Evolutionary conservation across 2,113 vertebrate genomes (phyloP).

Genomic region (Stigmatopora nigra): DNA sequence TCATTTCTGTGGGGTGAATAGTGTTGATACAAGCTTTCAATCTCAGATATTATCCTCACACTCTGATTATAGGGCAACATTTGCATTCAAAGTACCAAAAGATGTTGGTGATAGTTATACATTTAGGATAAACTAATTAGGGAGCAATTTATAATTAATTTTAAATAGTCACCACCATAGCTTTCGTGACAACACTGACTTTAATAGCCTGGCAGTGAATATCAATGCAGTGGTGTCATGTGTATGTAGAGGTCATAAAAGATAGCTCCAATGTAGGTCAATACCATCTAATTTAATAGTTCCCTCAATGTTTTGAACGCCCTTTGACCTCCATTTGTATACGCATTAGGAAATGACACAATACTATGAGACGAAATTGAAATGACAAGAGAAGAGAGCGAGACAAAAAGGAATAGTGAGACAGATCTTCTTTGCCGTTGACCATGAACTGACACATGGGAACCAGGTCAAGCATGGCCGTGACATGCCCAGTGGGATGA

Average conservation of each 20-base stretch:
- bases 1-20: not conserved
- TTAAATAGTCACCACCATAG: no score
- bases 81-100: not conserved
- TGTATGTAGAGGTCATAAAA: conserved; percentile 1
- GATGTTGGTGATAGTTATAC: no score
- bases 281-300: conserved; percentile 17
- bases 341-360: conserved; percentile 6
- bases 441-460: conserved; percentile 4
- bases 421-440: conserved; percentile 15
- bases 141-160: no score
- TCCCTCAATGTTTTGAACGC: not conserved
- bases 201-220: not conserved
- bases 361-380: not conserved
- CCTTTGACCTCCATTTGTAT: not conserved
- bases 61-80: not conserved
- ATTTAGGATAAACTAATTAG: not conserved
- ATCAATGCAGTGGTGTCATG: not conserved
- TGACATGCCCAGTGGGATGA: conserved; percentile 36
- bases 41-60: not conserved
- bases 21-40: not conserved
- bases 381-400: conserved; percentile 4
- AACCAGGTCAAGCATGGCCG: conserved; percentile 43
- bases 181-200: no score
- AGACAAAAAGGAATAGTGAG: conserved; percentile 18
- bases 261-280: conserved; percentile 16